Evolutionary conservation across 1,140 invertebrate species (phyloP), one percentile per base, ranked within the genome.

Genomic region (Drosophila mauritiana): DNA sequence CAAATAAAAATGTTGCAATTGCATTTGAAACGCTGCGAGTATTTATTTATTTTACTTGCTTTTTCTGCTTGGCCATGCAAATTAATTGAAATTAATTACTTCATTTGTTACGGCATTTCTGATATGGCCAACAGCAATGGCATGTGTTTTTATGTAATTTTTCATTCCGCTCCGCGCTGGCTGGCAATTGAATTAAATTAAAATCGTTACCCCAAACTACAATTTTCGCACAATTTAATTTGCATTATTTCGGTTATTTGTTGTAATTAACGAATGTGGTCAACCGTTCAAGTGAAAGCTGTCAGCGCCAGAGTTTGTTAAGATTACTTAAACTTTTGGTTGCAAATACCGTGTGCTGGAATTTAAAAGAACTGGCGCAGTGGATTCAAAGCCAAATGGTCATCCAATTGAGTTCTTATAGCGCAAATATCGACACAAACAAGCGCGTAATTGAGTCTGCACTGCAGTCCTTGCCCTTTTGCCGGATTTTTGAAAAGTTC

Each of bases 11-110:
- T 51, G 17, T 37, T 46, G 48, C 22, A 48, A 48, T 17, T 67
- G 73, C 49, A 67, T 76, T 77, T 43, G 62, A 59, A 69, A 68
- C 77, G 39, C 37, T 49, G 52, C 45, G 46, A 12, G n/a, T 36
- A 45, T 20, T 49, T 48, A 31, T 63, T 63, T 48, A 67, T 42
- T 57, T 76, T 46, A 37, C 52, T 34, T 39, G 45, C 55, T 39
- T 53, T 76, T 58, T 70, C 45, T 54, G 48, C 51, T 75, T 48
- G 27, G 12, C 48, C 56, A 68, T 57, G 63, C 56, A 83, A 79
- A 84, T 76, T 84, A 79, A 83, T 79, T 76, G 72, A 84, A 62
- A 79, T 84, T 75, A 79, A 83, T 83, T 83, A 80, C 80, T 78
- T 67, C 62, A 77, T 61, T 81, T 77, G 53, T 69, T 64, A 46